These are phyloP conservation scores for Esox lucius DNA, from an alignment of 2,797 vertebrate genomes.

Conservation along the genomic window DNA sequence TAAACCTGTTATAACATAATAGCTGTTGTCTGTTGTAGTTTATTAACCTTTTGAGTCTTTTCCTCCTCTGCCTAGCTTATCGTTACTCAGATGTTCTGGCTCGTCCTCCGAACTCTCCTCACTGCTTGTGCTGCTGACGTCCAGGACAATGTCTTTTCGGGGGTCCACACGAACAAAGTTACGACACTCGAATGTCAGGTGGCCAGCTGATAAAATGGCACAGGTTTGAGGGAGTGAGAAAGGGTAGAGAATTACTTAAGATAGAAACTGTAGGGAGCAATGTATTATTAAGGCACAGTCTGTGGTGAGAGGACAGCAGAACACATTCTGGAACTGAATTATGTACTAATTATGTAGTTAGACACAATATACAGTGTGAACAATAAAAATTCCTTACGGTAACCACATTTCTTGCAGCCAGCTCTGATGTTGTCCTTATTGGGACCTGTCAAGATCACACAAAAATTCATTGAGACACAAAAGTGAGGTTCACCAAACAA, in stretches of 20 bases:
- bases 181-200: constrained; percentile 95
- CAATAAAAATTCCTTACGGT: constrained; percentile 84
- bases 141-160: constrained; percentile 95
- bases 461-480: background rate
- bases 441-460: constrained; percentile 73
- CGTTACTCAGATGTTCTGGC: constrained; percentile 42
- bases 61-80: constrained; percentile 55
- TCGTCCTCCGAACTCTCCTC: constrained; percentile 91
- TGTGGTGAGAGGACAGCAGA: background rate
- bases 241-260: background rate
- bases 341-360: background rate
- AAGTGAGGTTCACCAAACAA: no score
- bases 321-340: background rate
- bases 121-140: constrained; percentile 96
- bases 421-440: constrained; percentile 98
- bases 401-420: constrained; percentile 98
- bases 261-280: background rate
- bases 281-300: background rate
- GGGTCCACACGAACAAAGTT: constrained; percentile 98
- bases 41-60: constrained; percentile 59
- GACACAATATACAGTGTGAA: background rate
- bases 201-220: constrained; percentile 80
- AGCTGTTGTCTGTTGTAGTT: background rate
- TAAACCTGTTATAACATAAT: background rate
- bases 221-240: background rate